phyloP scores from a whole-genome alignment of 2,888 invertebrate genomes.

The Magallana nippona region DNA sequence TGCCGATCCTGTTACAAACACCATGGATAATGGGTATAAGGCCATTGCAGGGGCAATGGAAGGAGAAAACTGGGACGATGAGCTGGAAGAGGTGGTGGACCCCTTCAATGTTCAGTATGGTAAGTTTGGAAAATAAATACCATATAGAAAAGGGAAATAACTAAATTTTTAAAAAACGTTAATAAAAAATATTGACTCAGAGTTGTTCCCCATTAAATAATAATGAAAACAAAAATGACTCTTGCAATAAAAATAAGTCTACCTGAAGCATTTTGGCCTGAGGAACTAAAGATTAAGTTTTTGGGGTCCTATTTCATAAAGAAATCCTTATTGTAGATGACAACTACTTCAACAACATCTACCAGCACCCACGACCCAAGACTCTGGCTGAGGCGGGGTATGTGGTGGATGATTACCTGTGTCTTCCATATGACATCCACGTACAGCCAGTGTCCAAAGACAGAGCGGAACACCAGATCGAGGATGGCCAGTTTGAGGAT shows the following conservation, averaged over 20 bases:
- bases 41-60: background rate
- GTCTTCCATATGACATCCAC: conserved; percentile 63
- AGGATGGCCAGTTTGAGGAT: conserved; percentile 65
- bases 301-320: no score
- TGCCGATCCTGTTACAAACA: background rate
- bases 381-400: conserved; percentile 51
- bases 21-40: background rate
- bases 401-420: conserved; percentile 49
- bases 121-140: conserved; percentile 4
- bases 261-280: no score
- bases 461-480: conserved; percentile 47
- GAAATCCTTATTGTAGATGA: conserved; percentile 35
- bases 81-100: conserved; percentile 50
- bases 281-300: no score
- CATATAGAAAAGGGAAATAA: no score
- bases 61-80: conserved; percentile 59
- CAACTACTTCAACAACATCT: conserved; percentile 49
- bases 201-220: no score
- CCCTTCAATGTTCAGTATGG: conserved; percentile 49
- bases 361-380: conserved; percentile 48
- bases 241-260: no score
- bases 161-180: no score
- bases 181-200: no score
- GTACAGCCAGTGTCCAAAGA: conserved; percentile 53
- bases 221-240: no score